Conservation (phyloP, 2,113 vertebrate species). For the Picathartes gymnocephalus region DNA sequence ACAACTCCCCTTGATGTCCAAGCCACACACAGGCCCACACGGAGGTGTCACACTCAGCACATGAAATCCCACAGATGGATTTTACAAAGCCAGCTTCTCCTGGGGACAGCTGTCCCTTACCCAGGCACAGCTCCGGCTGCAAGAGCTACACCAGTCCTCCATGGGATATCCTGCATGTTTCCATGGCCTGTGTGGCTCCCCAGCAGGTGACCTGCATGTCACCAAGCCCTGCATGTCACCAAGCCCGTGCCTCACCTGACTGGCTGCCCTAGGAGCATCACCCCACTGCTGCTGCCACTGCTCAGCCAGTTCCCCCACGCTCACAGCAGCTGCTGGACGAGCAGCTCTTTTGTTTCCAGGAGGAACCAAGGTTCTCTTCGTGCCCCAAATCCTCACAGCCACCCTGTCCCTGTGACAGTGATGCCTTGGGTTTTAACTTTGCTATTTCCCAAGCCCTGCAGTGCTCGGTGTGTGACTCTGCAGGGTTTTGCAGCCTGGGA, state of each 20-base stretch:
- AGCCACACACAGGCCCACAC: not conserved
- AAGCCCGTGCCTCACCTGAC: not conserved
- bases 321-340: accelerated
- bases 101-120: not conserved
- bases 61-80: not conserved
- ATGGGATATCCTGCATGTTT: not conserved
- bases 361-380: accelerated
- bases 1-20: not conserved
- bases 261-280: not conserved
- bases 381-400: accelerated
- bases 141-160: accelerated
- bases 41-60: not conserved
- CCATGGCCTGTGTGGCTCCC: not conserved
- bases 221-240: too few relatives aligned
- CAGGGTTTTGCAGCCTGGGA: too few relatives aligned
- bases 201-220: not conserved
- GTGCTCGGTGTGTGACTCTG: too few relatives aligned
- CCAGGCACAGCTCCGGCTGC: not conserved
- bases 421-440: too few relatives aligned
- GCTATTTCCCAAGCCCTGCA: too few relatives aligned
- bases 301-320: not conserved
- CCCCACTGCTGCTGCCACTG: not conserved
- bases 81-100: not conserved
- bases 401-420: not conserved
- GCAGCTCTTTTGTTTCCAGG: not conserved